A percentile compares a stretch with the other conserved stretches of the same genome.
Evolutionary conservation across 2,797 vertebrate species (phyloP).

Genomic region (Danio albolineatus): DNA sequence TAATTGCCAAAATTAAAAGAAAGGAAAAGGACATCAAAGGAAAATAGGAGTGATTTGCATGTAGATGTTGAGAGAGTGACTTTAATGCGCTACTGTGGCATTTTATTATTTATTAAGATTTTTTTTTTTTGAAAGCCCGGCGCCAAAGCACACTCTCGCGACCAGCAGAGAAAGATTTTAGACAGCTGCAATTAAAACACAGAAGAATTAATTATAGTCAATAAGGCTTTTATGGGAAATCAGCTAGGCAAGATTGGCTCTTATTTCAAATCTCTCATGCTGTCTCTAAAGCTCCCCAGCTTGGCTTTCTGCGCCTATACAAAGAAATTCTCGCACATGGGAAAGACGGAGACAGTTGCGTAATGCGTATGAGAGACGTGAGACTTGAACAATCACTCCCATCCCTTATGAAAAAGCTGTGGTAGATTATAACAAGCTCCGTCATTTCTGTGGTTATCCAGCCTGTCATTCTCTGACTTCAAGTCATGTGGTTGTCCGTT

Average conservation of each 20-base stretch:
- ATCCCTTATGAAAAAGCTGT: slow-evolving; percentile 9
- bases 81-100: slow-evolving; percentile 56
- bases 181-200: slow-evolving; percentile 57
- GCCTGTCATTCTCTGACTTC: slow-evolving; percentile 18
- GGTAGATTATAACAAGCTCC: slow-evolving; percentile 30
- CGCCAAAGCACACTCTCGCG: slow-evolving; percentile 17
- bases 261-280: slow-evolving; percentile 7
- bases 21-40: slow-evolving; percentile 75
- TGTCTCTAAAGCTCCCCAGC: slow-evolving; percentile 29
- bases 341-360: not conserved
- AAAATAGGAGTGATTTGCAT: slow-evolving; percentile 70
- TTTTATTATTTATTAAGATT: slow-evolving; percentile 7
- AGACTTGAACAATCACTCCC: slow-evolving; percentile 4
- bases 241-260: slow-evolving; percentile 24
- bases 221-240: slow-evolving; percentile 44
- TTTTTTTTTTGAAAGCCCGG: slow-evolving; percentile 1
- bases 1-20: slow-evolving; percentile 82
- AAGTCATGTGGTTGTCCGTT: slow-evolving; percentile 15
- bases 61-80: slow-evolving; percentile 64
- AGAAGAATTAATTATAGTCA: slow-evolving; percentile 58
- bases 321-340: not conserved
- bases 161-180: slow-evolving; percentile 39
- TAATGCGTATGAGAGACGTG: slow-evolving; percentile 12
- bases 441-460: slow-evolving; percentile 14
- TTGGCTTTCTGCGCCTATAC: not conserved